Base-by-base conservation (phyloP, 2,113 vertebrate species). In the Laticauda colubrina region DNA sequence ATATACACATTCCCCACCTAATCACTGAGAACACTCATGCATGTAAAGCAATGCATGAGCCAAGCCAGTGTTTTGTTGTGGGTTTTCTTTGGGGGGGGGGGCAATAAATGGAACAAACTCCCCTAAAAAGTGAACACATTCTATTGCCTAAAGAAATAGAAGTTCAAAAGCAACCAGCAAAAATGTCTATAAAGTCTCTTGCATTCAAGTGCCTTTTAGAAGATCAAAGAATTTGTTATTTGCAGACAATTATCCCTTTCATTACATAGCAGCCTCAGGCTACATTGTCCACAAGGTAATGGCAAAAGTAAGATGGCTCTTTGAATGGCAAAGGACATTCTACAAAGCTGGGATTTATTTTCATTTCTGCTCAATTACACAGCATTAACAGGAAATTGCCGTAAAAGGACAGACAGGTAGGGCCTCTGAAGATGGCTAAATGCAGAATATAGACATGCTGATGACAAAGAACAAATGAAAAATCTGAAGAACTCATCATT, bases 291-390 rank as follows among this genome's bases (percentile, higher is more conserved):
- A 91, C 34, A 93, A 45, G 61, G 3, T 91, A 88, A 87, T 43
- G 23, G 29, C 2, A 93, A 94, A 64, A 55, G 43, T 92, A 75
- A 90, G 91, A 93, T 92, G 10, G 0, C 75, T 91, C 87, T 45
- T 89, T 1, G 92, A 93, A 94, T 48, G n/a, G 29, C 87, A 95
- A 64, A 94, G 2, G 3, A 92, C 92, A 89, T 90, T 87, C 91
- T 10, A 86, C 64, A 94, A 94, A 29, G 39, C 55, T 91, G 89
- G 59, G 0, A 92, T 94, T 94, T 3, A 90, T 94, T 94, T 87
- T 93, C 29, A 45, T 45, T 93, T 90, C 69, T 93, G 43, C 55
- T 89, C 69, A 93, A 85, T 93, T 91, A 89, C 18, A 90, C 2
- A 91, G 7, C 9, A 94, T 92, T 85, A 90, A 57, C 57, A 93